phyloP scores from a whole-genome alignment of 2,113 vertebrate species.

The Eolophus roseicapilla region DNA sequence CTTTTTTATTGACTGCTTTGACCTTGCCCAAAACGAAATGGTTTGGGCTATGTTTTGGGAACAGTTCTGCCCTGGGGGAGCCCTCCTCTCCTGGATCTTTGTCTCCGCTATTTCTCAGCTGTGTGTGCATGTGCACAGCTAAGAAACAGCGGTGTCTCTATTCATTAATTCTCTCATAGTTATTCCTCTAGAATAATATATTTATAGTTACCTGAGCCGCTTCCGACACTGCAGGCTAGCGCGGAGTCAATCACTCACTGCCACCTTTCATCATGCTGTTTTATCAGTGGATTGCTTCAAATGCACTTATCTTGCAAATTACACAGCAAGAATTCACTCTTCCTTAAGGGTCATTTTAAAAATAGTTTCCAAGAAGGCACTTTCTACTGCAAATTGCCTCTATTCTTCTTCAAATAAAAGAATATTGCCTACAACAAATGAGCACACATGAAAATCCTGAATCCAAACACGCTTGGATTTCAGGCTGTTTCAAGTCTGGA shows the following conservation, averaged over 20 bases:
- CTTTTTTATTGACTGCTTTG: neutral
- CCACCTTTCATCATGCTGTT: conserved; percentile 6
- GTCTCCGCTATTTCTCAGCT: neutral
- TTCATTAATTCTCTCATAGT: neutral
- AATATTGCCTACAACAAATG: neutral
- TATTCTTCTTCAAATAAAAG: neutral
- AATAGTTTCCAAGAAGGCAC: conserved; percentile 20
- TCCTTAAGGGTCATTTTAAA: conserved; percentile 22
- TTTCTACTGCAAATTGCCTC: neutral
- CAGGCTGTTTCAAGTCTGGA: neutral
- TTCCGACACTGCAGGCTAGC: neutral
- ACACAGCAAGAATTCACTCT: conserved; percentile 22
- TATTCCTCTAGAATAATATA: neutral
- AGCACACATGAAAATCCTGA: neutral
- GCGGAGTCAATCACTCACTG: neutral
- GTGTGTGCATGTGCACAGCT: neutral
- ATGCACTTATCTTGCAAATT: conserved; percentile 40
- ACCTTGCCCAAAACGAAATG: neutral
- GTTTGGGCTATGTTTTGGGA: neutral
- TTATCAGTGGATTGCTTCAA: conserved; percentile 23
- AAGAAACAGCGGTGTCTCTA: neutral
- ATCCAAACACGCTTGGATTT: neutral
- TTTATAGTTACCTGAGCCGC: neutral
- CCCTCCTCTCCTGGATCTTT: neutral
- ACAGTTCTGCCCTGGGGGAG: neutral